Evolutionary conservation across 1,140 invertebrate genomes (phyloP), one percentile per base, ranked within the genome.

Genomic region (Leptonema lineaticorne): DNA sequence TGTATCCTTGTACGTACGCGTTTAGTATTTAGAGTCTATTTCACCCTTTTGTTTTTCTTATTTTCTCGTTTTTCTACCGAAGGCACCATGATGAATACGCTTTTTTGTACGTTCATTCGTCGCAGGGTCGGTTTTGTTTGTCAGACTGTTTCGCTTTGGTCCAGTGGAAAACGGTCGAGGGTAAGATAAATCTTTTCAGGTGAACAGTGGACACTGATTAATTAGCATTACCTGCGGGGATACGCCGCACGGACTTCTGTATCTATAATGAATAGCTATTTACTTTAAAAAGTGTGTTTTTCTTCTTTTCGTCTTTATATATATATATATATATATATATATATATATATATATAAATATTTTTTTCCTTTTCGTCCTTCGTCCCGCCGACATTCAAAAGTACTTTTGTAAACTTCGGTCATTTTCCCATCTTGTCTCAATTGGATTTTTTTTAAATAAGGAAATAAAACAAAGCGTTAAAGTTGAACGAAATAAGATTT

Each of bases 171-270:
- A 26, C 62, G 33, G 62, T 64, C 62, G 41, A 64, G 62, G n/a
- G 46, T 26, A 64, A 64, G 62, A 64, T 64, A 64, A 64, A 64
- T 64, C 62, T 64, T 64, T 64, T 64, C 62, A 64, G 62, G 62
- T 64, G 62, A 64, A 45, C 62, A 50, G 46, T 46, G 62, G 62
- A 64, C 62, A 64, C 62, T 64, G 62, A 64, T 64, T 64, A 64
- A 64, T 64, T 64, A 64, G 62, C 62, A 64, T 26, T 50, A 64
- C 62, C 62, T 45, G 18, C 14, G 59, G 62, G 62, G 33, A 64
- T 64, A 64, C 27, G 50, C 41, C 7, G 27, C 41, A 37, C 33
- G 9, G 45, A 64, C 45, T 64, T 64, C 16, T 64, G 62, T 64
- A 50, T 64, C 62, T 50, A 50, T 64, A 64, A 64, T 64, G 62